A percentile compares a stretch with the other conserved stretches of the same genome.
Evolutionary conservation across 2,113 vertebrate genomes (phyloP).

Genomic region (Ameiurus melas): DNA sequence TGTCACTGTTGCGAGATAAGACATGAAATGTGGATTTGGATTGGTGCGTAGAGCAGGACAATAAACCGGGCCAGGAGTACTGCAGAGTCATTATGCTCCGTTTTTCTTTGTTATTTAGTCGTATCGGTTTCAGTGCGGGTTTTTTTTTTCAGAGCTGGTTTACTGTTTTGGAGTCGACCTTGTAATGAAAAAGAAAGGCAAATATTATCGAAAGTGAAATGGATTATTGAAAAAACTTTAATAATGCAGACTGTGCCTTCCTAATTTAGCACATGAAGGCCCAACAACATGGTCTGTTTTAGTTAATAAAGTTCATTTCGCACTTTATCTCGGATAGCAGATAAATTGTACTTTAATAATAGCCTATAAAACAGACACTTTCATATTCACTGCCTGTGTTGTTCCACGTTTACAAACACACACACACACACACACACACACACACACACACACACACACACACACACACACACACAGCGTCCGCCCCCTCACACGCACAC

Average conservation of each 20-base stretch:
- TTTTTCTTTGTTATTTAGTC: background rate
- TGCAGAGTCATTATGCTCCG: background rate
- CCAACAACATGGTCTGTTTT: background rate
- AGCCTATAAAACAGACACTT: background rate
- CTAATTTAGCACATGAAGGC: background rate
- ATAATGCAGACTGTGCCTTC: background rate
- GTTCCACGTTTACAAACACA: slow-evolving; percentile 17
- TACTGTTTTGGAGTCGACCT: background rate
- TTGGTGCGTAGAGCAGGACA: background rate
- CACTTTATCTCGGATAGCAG: background rate
- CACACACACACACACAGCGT: no score
- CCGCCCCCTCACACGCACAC: background rate
- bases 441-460: background rate
- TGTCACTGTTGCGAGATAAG: slow-evolving; percentile 43
- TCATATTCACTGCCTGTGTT: slow-evolving; percentile 11
- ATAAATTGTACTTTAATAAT: background rate
- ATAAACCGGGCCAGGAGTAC: slow-evolving; percentile 19
- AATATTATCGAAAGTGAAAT: background rate
- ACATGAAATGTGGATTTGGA: slow-evolving; percentile 15
- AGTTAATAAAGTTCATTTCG: background rate
- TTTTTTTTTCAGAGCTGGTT: background rate
- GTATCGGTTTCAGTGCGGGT: background rate
- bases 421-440: no score
- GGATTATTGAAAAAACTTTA: background rate
- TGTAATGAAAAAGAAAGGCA: background rate